Conservation (phyloP, 2,113 vertebrate species). For the Struthidea cinerea region DNA sequence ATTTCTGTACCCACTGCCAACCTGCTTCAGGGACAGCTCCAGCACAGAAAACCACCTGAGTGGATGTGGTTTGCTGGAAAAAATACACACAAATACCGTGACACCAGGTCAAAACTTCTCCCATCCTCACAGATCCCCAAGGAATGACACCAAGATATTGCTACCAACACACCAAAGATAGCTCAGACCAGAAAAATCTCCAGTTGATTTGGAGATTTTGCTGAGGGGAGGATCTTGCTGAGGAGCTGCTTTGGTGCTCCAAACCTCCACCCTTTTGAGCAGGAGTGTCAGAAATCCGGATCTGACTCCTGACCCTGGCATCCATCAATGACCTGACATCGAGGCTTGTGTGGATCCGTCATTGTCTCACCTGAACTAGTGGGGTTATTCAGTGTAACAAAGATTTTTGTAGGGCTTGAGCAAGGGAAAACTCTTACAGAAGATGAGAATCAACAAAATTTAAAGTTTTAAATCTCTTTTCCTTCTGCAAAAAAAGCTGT, state of each 20-base stretch:
- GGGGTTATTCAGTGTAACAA: background rate
- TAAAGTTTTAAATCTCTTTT: background rate
- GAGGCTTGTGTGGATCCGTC: background rate
- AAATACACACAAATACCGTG: background rate
- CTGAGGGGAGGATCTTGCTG: background rate
- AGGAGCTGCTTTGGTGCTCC: background rate
- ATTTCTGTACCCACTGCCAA: background rate
- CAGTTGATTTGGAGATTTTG: background rate
- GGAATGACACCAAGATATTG: background rate
- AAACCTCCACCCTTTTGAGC: background rate
- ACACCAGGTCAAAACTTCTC: background rate
- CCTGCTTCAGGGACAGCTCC: background rate
- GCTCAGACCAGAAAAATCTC: background rate
- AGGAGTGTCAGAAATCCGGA: background rate
- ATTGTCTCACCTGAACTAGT: background rate
- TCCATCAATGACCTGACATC: background rate
- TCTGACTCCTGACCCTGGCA: background rate
- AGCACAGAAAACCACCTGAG: background rate
- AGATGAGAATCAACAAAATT: background rate
- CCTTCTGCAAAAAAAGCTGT: background rate
- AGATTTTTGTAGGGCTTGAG: background rate
- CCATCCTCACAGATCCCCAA: background rate
- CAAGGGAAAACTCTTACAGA: background rate
- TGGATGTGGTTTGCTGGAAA: background rate
- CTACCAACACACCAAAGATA: background rate